Conservation (phyloP, 1,140 invertebrate genomes). For the Scaptomyza graminum region DNA sequence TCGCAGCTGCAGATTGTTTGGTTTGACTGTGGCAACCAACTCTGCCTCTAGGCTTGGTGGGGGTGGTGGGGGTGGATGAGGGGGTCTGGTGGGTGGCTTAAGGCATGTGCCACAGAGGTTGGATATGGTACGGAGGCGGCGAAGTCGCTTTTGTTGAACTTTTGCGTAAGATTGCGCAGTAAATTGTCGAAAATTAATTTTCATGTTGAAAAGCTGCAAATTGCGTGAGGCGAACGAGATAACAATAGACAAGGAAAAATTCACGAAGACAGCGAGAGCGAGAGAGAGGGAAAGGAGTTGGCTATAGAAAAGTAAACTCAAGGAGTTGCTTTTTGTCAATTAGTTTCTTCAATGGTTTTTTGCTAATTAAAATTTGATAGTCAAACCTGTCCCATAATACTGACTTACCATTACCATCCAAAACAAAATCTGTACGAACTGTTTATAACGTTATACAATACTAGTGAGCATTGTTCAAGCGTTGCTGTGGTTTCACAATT, state of each 20-base stretch:
- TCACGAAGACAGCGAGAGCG: slow-evolving; percentile 8
- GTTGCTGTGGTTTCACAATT: too few species aligned
- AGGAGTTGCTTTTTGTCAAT: slow-evolving; percentile 73
- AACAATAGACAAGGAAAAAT: slow-evolving; percentile 1
- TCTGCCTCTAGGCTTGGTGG: too few species aligned
- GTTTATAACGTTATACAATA: too few species aligned
- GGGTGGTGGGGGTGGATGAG: too few species aligned
- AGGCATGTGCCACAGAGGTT: neutral
- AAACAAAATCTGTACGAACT: too few species aligned
- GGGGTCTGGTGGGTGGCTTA: neutral
- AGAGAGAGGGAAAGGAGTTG: slow-evolving; percentile 3
- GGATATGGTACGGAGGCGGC: slow-evolving; percentile 46
- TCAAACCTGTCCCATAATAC: too few species aligned
- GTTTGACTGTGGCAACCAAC: slow-evolving; percentile 56
- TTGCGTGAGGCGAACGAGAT: slow-evolving; percentile 48
- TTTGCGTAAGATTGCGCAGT: slow-evolving; percentile 82
- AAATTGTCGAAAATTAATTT: slow-evolving; percentile 83
- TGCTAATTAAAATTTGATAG: slow-evolving; percentile 82
- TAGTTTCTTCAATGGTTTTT: slow-evolving; percentile 79
- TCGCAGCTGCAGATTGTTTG: slow-evolving; percentile 71
- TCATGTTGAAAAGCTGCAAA: slow-evolving; percentile 81
- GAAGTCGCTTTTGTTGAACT: slow-evolving; percentile 76
- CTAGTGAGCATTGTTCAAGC: too few species aligned
- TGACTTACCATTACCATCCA: too few species aligned
- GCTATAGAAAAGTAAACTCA: slow-evolving; percentile 38